phyloP scores from a whole-genome alignment of 2,797 vertebrate genomes.

The Trichosurus vulpecula region DNA sequence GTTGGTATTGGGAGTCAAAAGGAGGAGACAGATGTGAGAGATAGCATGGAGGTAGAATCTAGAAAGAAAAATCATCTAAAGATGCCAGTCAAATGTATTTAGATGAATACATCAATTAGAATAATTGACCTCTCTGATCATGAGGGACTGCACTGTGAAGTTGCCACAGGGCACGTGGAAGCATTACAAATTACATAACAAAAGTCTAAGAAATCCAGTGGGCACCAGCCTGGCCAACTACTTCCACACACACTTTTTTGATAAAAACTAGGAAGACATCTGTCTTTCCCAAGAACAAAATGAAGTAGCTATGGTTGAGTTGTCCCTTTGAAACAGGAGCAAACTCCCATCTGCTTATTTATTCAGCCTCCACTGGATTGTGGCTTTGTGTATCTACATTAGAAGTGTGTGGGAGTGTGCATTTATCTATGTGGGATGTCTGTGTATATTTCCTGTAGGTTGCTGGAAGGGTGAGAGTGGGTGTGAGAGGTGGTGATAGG shows the following conservation, averaged over 20 bases:
- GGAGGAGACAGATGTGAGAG: neutral
- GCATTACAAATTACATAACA: neutral
- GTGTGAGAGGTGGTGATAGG: neutral
- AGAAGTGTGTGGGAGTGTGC: neutral
- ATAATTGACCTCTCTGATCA: neutral
- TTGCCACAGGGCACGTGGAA: neutral
- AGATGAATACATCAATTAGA: neutral
- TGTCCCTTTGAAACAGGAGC: neutral
- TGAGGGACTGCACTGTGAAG: neutral
- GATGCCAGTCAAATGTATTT: neutral
- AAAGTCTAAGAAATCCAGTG: neutral
- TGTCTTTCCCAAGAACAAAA: neutral
- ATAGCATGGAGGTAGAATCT: neutral
- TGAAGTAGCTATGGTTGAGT: neutral
- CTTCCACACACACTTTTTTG: neutral
- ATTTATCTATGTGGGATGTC: neutral
- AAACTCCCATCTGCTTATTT: neutral
- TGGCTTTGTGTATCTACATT: neutral
- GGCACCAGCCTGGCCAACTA: neutral
- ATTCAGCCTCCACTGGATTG: neutral
- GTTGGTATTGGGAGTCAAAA: neutral
- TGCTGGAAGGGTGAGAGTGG: neutral
- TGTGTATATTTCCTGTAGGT: neutral
- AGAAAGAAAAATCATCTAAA: neutral
- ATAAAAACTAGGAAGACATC: neutral